Evolutionary conservation across 2,888 invertebrate genomes (phyloP), one percentile per base, ranked within the genome.

Genomic region (Lithophane semibrunnea): DNA sequence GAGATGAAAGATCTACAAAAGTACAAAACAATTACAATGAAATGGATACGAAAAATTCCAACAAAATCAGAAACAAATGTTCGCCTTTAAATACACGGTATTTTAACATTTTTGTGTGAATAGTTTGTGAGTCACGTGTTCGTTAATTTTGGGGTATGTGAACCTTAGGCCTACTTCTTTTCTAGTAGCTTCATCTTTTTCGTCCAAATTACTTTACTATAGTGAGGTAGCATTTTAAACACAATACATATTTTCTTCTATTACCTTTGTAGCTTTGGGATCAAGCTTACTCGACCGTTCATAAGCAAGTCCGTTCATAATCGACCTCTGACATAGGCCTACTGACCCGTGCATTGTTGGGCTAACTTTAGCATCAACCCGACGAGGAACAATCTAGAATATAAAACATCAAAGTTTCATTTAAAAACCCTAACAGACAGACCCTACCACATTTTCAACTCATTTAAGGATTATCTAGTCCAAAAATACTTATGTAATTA

Each of bases 401-500:
- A 75, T 76, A 81, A 56, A 61, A 75, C 60, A 49, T 13, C 29
- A 12, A 69, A 29, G 10, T 74, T 69, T 69, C 47, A 68, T 37
- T 37, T 63, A 18, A 63, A 72, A 81, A 29, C 29, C 29, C 29
- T 29, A 29, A 29, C 29, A 29, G 29, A 29, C 29, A 29, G 29
- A 29, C 29, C 29, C 29, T 29, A 29, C 29, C 29, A 74, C 66
- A 66, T 67, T 77, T 71, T 76, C 0, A 77, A 74, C 44, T 73
- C 66, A 80, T 83, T 80, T 60, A 24, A 66, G n/a, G 68, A 79
- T 86, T 83, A 82, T 86, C 84, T 86, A 56, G 75, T 79, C 77
- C 61, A 65, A 79, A 87, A 88, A 91, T 92, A 92, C 92, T 92
- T 93, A 87, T 79, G 94, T 92, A 94, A 95, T 95, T 95, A 96